Base-by-base conservation (phyloP, 2,888 invertebrate species). In the Archaeoteleia sp. region DNA sequence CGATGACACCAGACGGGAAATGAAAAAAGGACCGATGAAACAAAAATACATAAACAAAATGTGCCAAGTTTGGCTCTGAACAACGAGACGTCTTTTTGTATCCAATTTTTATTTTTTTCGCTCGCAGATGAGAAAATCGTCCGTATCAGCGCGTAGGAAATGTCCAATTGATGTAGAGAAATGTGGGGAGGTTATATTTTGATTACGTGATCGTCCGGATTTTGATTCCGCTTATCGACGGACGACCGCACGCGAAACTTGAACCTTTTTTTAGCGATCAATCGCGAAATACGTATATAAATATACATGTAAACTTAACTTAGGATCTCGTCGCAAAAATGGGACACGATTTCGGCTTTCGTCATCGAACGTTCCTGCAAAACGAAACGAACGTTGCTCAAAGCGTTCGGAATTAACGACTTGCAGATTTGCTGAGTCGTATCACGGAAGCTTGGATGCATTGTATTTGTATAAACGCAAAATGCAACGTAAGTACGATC, bases 71-170 rank as follows among this genome's bases (percentile, higher is more conserved):
- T 67, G 62, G 67, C 67, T 62, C 37, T 20, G 20, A 67, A 67
- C 67, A 67, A 67, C 67, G 67, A 67, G 61, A 62, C 49, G 30
- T 35, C 46, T 54, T 57, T 67, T 61, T 67, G 17, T 55, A 60
- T 40, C 49, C 45, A 14, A 57, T 29, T 46, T 61, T 61, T 43
- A 51, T 46, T 55, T 45, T n/a, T n/a, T 14, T 49, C 32, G 29
- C 48, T 43, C 27, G 49, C 14, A 45, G 46, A 32, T 30, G 46
- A 54, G 17, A 45, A 23, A 66, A 29, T 60, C 45, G 51, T 61
- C 49, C 49, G 57, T 45, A 43, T n/a, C 46, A 53, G 9, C 10
- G 20, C 14, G 35, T 57, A 67, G 46, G 5, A 42, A 58, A 53
- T 53, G 60, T 67, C 61, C 55, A 57, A 37, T 61, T 34, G 48